A percentile compares a stretch with the other conserved stretches of the same genome.
Conservation (phyloP, 2,113 vertebrate species). For the Barbus barbus region DNA sequence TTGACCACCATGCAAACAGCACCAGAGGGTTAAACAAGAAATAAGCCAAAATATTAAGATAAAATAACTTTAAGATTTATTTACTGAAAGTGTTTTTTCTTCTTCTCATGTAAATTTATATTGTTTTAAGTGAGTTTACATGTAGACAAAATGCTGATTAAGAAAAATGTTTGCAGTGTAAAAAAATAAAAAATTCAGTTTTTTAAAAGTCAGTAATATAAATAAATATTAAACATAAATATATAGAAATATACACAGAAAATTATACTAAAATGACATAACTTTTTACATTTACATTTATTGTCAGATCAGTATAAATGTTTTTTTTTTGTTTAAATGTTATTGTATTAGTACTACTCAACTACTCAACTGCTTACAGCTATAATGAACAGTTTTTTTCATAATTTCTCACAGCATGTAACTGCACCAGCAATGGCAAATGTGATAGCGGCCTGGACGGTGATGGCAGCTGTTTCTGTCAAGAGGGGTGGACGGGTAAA, state of each 20-base stretch:
- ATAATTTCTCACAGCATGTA: constrained; percentile 70
- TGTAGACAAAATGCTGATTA: neutral
- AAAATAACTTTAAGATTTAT: too few relatives aligned
- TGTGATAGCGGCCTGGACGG: constrained; percentile 81
- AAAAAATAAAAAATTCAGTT: neutral
- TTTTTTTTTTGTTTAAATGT: neutral
- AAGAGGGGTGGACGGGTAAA: constrained; percentile 79
- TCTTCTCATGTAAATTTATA: too few relatives aligned
- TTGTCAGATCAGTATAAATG: neutral
- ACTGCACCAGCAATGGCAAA: constrained; percentile 69
- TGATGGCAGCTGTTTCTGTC: constrained; percentile 82
- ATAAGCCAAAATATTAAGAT: too few relatives aligned
- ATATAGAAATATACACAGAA: neutral
- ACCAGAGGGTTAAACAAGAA: too few relatives aligned
- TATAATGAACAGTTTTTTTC: neutral
- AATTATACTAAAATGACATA: neutral
- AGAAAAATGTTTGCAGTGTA: neutral
- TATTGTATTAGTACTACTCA: neutral
- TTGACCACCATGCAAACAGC: too few relatives aligned
- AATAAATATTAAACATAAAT: too few relatives aligned
- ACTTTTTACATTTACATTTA: neutral
- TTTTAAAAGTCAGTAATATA: neutral
- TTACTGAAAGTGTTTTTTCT: too few relatives aligned
- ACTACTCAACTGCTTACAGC: neutral
- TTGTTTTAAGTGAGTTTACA: too few relatives aligned